Base-by-base conservation (phyloP, 1,140 invertebrate genomes). In the Latrodectus geometricus region DNA sequence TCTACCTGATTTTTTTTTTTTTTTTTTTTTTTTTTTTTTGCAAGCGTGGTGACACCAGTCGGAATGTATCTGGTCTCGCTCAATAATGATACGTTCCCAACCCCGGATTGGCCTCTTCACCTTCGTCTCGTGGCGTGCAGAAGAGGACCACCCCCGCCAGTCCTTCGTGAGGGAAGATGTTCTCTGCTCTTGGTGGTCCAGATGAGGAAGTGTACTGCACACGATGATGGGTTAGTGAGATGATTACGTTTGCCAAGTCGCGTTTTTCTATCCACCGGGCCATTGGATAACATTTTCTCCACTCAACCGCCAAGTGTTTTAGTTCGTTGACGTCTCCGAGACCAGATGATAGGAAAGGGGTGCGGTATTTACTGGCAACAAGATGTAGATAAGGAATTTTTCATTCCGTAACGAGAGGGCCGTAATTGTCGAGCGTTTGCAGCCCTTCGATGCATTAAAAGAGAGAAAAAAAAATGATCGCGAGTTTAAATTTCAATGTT, bases 181-280 rank as follows among this genome's bases (percentile, higher is more conserved):
- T 76, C 74, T 15, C 54, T 56, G 74, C 74, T 52, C 74, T 76
- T 76, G 74, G 74, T 76, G 74, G 74, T 61, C 74, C 74, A 56
- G 74, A 76, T 76, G n/a, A 76, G 74, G 74, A 76, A 76, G 74
- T 76, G 8, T 61, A 61, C 11, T 11, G 17, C 54, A 14, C 54
- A 61, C 54, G 54, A 61, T 61, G 54, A 61, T 61, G 54, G 54
- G 54, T 11, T 61, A 61, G 54, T 35, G 35, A 61, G 17, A 61
- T 17, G 54, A 61, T 61, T 61, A 61, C 17, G 54, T 14, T 61
- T 61, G 54, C 17, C 17, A 61, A 17, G 54, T 61, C 35, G 54
- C 54, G 17, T 61, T 61, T 61, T 61, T 61, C 17, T 61, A 14
- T 61, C 54, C 8, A 17, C 11, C 54, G 54, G 17, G 54, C 54